Conservation (phyloP, 2,888 invertebrate species). For the Crioceris asparagi region DNA sequence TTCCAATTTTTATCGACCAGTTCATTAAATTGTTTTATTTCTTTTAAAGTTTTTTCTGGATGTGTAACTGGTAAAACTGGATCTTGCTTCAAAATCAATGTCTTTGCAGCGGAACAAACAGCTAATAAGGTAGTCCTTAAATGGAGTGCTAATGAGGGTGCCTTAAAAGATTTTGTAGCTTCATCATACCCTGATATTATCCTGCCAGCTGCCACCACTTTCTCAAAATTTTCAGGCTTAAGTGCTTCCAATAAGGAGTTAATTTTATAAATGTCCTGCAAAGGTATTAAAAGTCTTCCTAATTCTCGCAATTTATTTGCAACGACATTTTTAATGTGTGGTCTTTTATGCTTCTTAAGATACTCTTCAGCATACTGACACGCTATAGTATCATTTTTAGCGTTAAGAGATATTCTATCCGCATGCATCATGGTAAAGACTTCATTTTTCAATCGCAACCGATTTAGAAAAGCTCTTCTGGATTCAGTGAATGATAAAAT, state of each 20-base stretch:
- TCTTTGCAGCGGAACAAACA: slow-evolving; percentile 13
- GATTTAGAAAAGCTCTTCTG: slow-evolving; percentile 13
- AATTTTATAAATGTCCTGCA: slow-evolving; percentile 11
- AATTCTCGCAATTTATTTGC: slow-evolving; percentile 21
- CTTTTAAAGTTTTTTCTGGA: no score
- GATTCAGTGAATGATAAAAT: no score
- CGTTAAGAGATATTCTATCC: slow-evolving; percentile 16
- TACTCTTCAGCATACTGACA: slow-evolving; percentile 17
- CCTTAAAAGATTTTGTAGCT: slow-evolving; percentile 10
- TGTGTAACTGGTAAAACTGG: no score
- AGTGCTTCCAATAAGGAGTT: slow-evolving; percentile 11
- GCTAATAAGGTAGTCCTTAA: slow-evolving; percentile 17
- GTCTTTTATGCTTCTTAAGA: slow-evolving; percentile 17
- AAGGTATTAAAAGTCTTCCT: slow-evolving; percentile 12
- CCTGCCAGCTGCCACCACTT: slow-evolving; percentile 11
- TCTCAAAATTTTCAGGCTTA: slow-evolving; percentile 13
- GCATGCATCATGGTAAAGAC: slow-evolving; percentile 19
- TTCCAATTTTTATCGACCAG: slow-evolving; percentile 4
- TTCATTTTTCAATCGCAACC: slow-evolving; percentile 12
- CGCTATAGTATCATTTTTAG: slow-evolving; percentile 18
- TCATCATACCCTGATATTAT: slow-evolving; percentile 15
- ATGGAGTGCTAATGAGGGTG: slow-evolving; percentile 16
- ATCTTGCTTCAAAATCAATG: slow-evolving; percentile 14
- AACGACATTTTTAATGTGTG: slow-evolving; percentile 14
- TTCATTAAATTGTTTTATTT: slow-evolving; percentile 12